These are phyloP conservation scores for Malthinus seriepunctatus DNA, from an alignment of 2,888 invertebrate genomes.

Conservation along the genomic window DNA sequence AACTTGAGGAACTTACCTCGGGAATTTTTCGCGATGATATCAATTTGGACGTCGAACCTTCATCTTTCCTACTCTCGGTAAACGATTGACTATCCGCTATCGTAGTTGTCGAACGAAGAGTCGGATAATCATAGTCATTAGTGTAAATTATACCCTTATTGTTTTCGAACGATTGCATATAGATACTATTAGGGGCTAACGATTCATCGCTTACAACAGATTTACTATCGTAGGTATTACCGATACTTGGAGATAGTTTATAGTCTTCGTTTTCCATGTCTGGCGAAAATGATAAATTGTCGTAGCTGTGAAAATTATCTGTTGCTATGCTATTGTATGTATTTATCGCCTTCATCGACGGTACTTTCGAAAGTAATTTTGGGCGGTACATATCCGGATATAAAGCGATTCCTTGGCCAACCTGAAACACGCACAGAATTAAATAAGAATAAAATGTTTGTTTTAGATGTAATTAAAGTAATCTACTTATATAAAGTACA, in stretches of 20 bases:
- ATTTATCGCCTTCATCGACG: constrained; percentile 49
- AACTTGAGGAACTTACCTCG: constrained; percentile 41
- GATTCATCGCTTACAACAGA: constrained; percentile 7
- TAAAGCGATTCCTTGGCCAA: constrained; percentile 24
- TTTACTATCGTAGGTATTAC: constrained; percentile 4
- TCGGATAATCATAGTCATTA: constrained; percentile 44
- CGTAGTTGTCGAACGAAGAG: constrained; percentile 43
- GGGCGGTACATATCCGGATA: constrained; percentile 34
- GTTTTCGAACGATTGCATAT: constrained; percentile 9
- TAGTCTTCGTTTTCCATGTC: constrained; percentile 31
- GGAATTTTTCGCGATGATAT: constrained; percentile 45
- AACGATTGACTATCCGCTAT: constrained; percentile 41
- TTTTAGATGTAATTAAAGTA: background rate
- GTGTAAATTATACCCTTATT: constrained; percentile 18
- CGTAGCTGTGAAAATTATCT: constrained; percentile 34
- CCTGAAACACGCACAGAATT: constrained; percentile 20
- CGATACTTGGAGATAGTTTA: constrained; percentile 11
- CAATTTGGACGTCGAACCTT: constrained; percentile 48
- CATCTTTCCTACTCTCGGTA: constrained; percentile 37
- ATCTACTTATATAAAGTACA: no score
- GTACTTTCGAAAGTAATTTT: constrained; percentile 45
- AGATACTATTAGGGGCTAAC: constrained; percentile 9
- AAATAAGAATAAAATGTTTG: background rate
- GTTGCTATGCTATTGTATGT: constrained; percentile 50
- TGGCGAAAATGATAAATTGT: constrained; percentile 43